phyloP scores from a whole-genome alignment of 2,797 vertebrate genomes.

The Cynodonichthys magdalenae region DNA sequence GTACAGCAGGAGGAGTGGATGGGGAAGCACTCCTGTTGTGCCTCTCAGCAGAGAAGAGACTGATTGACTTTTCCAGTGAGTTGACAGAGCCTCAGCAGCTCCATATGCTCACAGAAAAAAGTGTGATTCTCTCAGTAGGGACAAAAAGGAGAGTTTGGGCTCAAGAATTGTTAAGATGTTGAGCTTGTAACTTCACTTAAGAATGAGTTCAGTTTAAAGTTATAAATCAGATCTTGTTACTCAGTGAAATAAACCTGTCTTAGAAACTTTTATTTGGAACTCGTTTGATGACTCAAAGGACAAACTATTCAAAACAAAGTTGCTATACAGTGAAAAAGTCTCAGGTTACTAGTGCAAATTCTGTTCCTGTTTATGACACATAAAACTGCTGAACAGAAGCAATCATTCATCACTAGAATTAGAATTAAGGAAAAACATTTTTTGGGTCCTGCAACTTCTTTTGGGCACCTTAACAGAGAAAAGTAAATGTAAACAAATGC shows the following conservation, averaged over 20 bases:
- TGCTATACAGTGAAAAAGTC: no score
- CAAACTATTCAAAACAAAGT: no score
- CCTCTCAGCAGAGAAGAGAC: conserved; percentile 39
- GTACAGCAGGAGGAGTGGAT: conserved; percentile 12
- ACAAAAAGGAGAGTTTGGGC: neutral
- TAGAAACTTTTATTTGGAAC: neutral
- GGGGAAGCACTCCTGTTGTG: neutral
- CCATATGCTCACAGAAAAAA: conserved; percentile 2
- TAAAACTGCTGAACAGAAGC: no score
- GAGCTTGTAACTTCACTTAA: neutral
- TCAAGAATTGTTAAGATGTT: neutral
- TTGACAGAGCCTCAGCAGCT: conserved; percentile 45
- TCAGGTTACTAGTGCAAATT: no score
- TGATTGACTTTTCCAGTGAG: conserved; percentile 61
- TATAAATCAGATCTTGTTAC: neutral
- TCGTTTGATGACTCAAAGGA: no score
- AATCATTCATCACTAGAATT: no score
- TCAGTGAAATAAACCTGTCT: neutral
- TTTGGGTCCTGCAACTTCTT: no score
- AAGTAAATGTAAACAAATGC: no score
- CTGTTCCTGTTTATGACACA: no score
- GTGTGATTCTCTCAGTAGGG: neutral
- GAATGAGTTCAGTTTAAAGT: neutral
- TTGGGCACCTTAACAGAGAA: no score
- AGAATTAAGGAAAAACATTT: no score